Percentiles rank a stretch among this genome's conserved stretches.
These are phyloP conservation scores for Pristionchus maxplancki DNA, from an alignment of 2,888 invertebrate species.

Conservation along the genomic window DNA sequence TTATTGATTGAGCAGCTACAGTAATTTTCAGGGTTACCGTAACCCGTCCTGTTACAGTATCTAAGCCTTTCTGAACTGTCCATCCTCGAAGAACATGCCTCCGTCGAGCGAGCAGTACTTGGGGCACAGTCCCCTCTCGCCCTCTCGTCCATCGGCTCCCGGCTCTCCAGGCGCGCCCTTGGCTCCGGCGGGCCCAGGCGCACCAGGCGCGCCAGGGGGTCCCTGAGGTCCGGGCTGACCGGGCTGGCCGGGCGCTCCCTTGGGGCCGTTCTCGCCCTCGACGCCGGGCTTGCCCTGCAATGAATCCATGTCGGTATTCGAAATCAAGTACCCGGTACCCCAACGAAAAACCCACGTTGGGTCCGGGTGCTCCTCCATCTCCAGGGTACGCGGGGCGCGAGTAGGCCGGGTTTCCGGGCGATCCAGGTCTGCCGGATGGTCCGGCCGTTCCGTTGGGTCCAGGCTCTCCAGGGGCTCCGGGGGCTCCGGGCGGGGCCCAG, in stretches of 20 bases:
- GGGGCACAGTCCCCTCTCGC: constrained; percentile 50
- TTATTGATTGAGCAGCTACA: background rate
- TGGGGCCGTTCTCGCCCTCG: constrained; percentile 25
- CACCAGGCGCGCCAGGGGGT: constrained; percentile 29
- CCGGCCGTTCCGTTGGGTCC: constrained; percentile 40
- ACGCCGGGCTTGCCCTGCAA: constrained; percentile 48
- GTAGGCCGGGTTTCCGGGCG: constrained; percentile 50
- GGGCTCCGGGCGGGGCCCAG: constrained; percentile 43
- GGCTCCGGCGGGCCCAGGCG: constrained; percentile 36
- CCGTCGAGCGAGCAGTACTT: constrained; percentile 53
- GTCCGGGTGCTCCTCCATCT: constrained; percentile 45
- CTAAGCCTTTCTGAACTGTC: constrained; percentile 47
- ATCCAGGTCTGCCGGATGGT: constrained; percentile 48
- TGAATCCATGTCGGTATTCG: background rate
- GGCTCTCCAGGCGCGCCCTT: constrained; percentile 40
- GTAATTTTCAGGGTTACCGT: background rate
- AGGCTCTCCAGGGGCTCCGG: constrained; percentile 50
- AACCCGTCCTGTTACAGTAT: background rate
- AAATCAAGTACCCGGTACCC: background rate
- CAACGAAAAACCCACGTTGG: background rate
- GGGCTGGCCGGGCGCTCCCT: constrained; percentile 45
- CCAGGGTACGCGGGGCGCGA: constrained; percentile 45
- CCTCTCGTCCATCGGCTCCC: constrained; percentile 22
- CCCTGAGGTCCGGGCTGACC: constrained; percentile 49
- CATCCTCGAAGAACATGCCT: constrained; percentile 53